Percentiles rank a stretch among this genome's conserved stretches.
Conservation (phyloP, 2,888 invertebrate species). For the Allophyes oxyacanthae region DNA sequence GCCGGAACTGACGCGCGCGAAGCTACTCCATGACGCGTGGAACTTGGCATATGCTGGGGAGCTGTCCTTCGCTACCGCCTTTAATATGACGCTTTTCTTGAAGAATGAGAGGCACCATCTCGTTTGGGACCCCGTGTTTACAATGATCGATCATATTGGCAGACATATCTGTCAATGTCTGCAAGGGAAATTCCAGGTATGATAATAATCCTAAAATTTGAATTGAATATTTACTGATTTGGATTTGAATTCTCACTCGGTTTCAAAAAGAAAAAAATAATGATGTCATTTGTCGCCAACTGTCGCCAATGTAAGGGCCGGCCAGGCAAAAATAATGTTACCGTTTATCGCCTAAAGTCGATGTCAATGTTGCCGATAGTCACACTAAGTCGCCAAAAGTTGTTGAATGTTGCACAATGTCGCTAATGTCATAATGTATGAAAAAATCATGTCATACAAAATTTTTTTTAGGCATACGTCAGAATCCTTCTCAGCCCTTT, state of each 20-base stretch:
- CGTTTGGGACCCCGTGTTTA: constrained; percentile 95
- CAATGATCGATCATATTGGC: constrained; percentile 94
- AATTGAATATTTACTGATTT: too few relatives aligned
- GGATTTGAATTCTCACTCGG: too few relatives aligned
- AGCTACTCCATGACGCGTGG: constrained; percentile 94
- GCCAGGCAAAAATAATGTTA: too few relatives aligned
- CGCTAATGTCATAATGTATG: too few relatives aligned
- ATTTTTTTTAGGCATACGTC: constrained; percentile 92
- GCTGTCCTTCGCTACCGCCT: constrained; percentile 92
- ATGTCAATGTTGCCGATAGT: too few relatives aligned
- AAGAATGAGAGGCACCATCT: constrained; percentile 92
- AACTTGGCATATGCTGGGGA: constrained; percentile 94
- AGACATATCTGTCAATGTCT: constrained; percentile 91
- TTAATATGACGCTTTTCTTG: constrained; percentile 94
- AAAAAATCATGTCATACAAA: too few relatives aligned
- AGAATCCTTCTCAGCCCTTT: constrained; percentile 91
- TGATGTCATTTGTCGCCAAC: too few relatives aligned
- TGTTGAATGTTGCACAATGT: too few relatives aligned
- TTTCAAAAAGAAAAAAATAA: too few relatives aligned
- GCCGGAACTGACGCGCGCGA: constrained; percentile 93
- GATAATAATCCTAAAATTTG: constrained; percentile 30
- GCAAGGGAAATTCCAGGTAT: constrained; percentile 93
- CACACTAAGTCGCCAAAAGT: too few relatives aligned
- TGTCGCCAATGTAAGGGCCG: too few relatives aligned
- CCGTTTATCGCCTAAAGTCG: too few relatives aligned